Conservation (phyloP, 2,113 vertebrate species). For the Antennarius striatus region DNA sequence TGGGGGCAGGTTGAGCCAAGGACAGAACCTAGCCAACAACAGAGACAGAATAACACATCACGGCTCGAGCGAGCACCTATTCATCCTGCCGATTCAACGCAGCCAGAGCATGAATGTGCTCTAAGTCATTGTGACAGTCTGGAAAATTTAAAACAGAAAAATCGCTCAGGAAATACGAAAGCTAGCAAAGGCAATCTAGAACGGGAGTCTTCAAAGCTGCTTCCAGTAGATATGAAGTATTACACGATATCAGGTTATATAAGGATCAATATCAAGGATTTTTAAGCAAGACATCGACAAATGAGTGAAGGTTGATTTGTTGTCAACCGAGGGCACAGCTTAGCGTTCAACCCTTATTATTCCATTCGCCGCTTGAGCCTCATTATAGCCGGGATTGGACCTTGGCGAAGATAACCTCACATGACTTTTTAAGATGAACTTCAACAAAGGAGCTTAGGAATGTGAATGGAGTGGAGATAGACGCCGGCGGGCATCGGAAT, state of each 20-base stretch:
- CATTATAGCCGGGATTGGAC: constrained; percentile 61
- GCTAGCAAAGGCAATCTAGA: not conserved
- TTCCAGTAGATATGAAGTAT: constrained; percentile 1
- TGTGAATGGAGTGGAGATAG: constrained; percentile 41
- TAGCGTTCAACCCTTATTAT: constrained; percentile 52
- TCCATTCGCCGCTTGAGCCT: constrained; percentile 51
- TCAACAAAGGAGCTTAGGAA: constrained; percentile 41
- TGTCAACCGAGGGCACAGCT: constrained; percentile 48
- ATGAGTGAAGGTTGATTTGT: constrained; percentile 22
- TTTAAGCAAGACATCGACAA: constrained; percentile 38
- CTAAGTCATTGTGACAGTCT: constrained; percentile 36
- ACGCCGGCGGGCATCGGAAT: constrained; percentile 29
- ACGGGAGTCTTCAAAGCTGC: not conserved
- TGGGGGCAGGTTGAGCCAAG: constrained; percentile 77
- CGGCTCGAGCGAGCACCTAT: constrained; percentile 6
- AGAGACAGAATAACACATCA: constrained; percentile 37
- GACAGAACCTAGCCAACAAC: constrained; percentile 61
- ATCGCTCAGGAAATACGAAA: constrained; percentile 1
- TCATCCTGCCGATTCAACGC: constrained; percentile 31
- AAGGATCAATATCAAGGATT: constrained; percentile 4
- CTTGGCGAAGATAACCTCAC: constrained; percentile 67
- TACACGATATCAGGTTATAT: not conserved
- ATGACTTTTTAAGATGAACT: constrained; percentile 59
- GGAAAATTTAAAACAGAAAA: constrained; percentile 25
- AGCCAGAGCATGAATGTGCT: constrained; percentile 34